Percentiles rank a stretch among this genome's conserved stretches.
Evolutionary conservation across 2,113 vertebrate species (phyloP).

Genomic region (Syngnathus typhle): DNA sequence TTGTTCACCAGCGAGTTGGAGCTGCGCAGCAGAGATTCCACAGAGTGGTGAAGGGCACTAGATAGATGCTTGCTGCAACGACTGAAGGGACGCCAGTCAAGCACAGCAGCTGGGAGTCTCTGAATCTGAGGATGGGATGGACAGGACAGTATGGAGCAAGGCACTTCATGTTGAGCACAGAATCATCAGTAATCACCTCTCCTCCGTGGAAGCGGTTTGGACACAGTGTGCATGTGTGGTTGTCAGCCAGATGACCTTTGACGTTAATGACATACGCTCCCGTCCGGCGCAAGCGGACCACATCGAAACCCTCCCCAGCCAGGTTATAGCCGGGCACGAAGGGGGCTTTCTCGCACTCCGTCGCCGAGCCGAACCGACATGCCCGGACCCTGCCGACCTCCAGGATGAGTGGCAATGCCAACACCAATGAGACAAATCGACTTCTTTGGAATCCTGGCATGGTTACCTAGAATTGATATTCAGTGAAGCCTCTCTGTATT

Average conservation of each 20-base stretch:
- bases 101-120: slow-evolving; percentile 60
- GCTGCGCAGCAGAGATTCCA: slow-evolving; percentile 66
- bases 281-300: slow-evolving; percentile 68
- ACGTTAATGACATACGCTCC: slow-evolving; percentile 73
- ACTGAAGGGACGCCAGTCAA: slow-evolving; percentile 70
- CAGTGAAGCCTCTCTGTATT: neutral
- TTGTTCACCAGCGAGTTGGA: slow-evolving; percentile 63
- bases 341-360: slow-evolving; percentile 64
- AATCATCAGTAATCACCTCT: slow-evolving; percentile 36
- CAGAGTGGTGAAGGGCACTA: slow-evolving; percentile 68
- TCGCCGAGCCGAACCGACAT: slow-evolving; percentile 49
- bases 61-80: slow-evolving; percentile 69
- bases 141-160: neutral
- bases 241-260: slow-evolving; percentile 57
- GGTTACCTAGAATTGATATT: slow-evolving; percentile 20
- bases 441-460: slow-evolving; percentile 40
- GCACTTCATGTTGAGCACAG: neutral
- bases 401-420: slow-evolving; percentile 29
- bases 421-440: slow-evolving; percentile 17
- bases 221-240: slow-evolving; percentile 68
- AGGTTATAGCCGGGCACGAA: slow-evolving; percentile 74
- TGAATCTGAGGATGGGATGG: slow-evolving; percentile 44
- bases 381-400: slow-evolving; percentile 19
- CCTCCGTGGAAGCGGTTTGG: slow-evolving; percentile 63
- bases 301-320: slow-evolving; percentile 75